These are phyloP conservation scores for Dioctria linearis DNA, from an alignment of 2,888 invertebrate species.

Conservation along the genomic window DNA sequence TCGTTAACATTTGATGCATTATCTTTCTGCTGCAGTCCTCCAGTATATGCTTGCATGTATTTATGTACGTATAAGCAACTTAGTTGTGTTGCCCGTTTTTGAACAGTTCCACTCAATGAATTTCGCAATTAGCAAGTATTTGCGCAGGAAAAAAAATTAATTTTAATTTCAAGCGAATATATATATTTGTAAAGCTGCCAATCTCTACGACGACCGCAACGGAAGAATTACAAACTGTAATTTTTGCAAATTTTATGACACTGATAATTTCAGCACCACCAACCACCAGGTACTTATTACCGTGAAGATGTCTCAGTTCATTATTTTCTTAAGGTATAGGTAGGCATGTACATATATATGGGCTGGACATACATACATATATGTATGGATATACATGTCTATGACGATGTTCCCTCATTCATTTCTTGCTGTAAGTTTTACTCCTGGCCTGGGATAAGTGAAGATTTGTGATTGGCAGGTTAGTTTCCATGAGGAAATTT, in stretches of 20 bases:
- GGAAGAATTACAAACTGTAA: background rate
- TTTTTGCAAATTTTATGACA: slow-evolving; percentile 45
- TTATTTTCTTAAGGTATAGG: too few species aligned
- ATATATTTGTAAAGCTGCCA: slow-evolving; percentile 23
- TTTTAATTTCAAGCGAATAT: slow-evolving; percentile 26
- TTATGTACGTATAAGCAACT: too few species aligned
- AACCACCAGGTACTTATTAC: slow-evolving; percentile 22
- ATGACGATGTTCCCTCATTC: too few species aligned
- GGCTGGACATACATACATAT: too few species aligned
- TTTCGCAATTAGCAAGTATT: slow-evolving; percentile 40
- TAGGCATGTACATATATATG: too few species aligned
- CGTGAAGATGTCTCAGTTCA: background rate
- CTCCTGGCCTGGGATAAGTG: too few species aligned
- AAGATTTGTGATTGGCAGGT: too few species aligned
- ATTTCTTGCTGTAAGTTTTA: too few species aligned
- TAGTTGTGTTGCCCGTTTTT: background rate
- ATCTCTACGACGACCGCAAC: background rate
- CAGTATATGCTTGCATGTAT: background rate
- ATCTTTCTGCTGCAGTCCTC: background rate
- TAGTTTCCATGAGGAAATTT: too few species aligned
- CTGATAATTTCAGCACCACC: slow-evolving; percentile 27
- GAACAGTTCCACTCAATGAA: slow-evolving; percentile 32
- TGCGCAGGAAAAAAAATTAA: slow-evolving; percentile 6
- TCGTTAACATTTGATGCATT: slow-evolving; percentile 49
- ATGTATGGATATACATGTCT: too few species aligned